A percentile compares a stretch with the other conserved stretches of the same genome.
Conservation (phyloP, 2,888 invertebrate genomes). For the Oligia fasciuncula region DNA sequence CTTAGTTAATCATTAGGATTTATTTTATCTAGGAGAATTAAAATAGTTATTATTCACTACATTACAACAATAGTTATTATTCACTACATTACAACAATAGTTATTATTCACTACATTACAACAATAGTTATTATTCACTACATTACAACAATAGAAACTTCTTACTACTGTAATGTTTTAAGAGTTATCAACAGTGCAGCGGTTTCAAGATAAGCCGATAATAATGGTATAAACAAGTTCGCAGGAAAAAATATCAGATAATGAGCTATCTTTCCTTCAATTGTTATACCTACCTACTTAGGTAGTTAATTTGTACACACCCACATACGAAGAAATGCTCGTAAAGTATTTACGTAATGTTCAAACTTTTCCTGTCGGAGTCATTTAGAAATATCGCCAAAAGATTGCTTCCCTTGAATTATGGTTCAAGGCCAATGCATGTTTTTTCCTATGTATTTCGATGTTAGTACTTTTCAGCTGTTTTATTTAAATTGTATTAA, state of each 20-base stretch:
- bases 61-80: not conserved
- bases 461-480: not conserved
- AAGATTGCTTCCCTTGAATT: not conserved
- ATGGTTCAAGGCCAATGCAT: not conserved
- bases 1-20: no score
- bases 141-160: not conserved
- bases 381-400: not conserved
- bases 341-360: not conserved
- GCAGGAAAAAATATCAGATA: not conserved
- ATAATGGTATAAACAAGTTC: not conserved
- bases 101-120: no score
- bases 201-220: constrained; percentile 8
- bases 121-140: not conserved
- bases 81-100: no score
- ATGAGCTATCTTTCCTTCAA: not conserved
- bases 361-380: not conserved
- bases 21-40: no score
- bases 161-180: not conserved
- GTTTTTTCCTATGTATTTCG: not conserved
- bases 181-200: not conserved
- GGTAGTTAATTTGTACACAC: not conserved
- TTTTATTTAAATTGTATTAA: not conserved
- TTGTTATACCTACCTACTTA: not conserved
- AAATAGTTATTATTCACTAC: not conserved
- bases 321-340: not conserved